Percentiles rank a stretch among this genome's conserved stretches.
These are phyloP conservation scores for Rhagium mordax DNA, from an alignment of 2,888 invertebrate species.

Conservation along the genomic window DNA sequence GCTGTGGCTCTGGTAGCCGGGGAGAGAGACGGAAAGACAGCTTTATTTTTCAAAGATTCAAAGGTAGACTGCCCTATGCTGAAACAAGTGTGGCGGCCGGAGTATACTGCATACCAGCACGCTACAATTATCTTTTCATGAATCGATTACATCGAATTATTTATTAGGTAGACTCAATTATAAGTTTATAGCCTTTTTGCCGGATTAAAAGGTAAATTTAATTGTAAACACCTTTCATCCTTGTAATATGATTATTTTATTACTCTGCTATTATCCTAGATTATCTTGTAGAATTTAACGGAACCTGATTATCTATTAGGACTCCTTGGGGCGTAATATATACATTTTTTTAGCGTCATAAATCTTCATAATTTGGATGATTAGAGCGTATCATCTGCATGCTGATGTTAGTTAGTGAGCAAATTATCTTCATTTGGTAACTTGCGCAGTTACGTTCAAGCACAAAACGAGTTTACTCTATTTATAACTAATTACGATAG, in stretches of 20 bases:
- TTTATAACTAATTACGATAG: not conserved
- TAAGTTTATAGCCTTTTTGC: conserved; percentile 56
- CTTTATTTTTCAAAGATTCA: conserved; percentile 35
- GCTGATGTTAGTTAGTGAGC: not conserved
- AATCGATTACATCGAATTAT: conserved; percentile 64
- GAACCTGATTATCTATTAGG: not conserved
- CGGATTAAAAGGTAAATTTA: conserved; percentile 38
- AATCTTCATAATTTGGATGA: not conserved
- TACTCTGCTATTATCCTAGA: conserved; percentile 32
- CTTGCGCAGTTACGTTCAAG: not conserved
- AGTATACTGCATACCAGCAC: conserved; percentile 55
- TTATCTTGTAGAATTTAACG: conserved; percentile 30
- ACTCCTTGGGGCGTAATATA: not conserved
- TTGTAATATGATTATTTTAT: conserved; percentile 35
- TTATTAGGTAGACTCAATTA: conserved; percentile 62
- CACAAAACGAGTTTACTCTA: not conserved
- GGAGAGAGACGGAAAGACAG: conserved; percentile 26
- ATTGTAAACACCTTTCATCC: conserved; percentile 20
- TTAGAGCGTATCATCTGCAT: not conserved
- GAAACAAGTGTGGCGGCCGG: conserved; percentile 53
- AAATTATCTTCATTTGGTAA: not conserved
- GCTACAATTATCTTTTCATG: conserved; percentile 64
- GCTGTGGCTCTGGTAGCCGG: conserved; percentile 1
- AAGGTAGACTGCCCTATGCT: conserved; percentile 43
- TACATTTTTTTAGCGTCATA: not conserved